These are phyloP conservation scores for Martes martes DNA, from an alignment of 2,113 vertebrate species.

Conservation along the genomic window DNA sequence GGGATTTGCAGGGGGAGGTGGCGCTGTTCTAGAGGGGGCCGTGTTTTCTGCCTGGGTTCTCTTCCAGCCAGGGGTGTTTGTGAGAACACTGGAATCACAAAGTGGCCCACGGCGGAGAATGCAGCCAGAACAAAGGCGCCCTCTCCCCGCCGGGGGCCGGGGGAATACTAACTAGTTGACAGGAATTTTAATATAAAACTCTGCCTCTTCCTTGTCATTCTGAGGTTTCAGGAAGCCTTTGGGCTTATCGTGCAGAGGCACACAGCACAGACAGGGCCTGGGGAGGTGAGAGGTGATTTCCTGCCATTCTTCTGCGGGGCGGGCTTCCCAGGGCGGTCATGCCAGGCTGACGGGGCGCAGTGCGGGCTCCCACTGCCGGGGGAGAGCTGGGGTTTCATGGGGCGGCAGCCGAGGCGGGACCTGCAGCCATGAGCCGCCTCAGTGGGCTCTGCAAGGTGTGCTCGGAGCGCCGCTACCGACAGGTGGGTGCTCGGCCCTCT, in stretches of 20 bases:
- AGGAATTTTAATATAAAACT: conserved; percentile 88
- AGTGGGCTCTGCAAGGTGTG: conserved; percentile 92
- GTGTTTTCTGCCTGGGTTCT: conserved; percentile 65
- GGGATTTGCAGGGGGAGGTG: not conserved
- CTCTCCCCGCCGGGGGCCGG: conserved; percentile 74
- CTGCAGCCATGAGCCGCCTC: conserved; percentile 89
- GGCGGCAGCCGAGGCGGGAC: conserved; percentile 42
- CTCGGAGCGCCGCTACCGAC: conserved; percentile 89
- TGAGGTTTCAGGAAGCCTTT: conserved; percentile 91
- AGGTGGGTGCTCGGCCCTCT: conserved; percentile 82
- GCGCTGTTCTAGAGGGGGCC: not conserved
- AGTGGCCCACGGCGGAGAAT: conserved; percentile 79
- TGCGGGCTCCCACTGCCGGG: conserved; percentile 71
- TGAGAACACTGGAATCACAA: conserved; percentile 79
- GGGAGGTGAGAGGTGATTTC: conserved; percentile 94
- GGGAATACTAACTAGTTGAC: conserved; percentile 84
- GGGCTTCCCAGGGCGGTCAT: conserved; percentile 94
- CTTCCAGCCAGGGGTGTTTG: conserved; percentile 77
- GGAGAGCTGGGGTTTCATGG: conserved; percentile 78
- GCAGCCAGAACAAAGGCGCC: conserved; percentile 83
- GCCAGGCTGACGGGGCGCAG: conserved; percentile 89
- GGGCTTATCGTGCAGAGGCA: conserved; percentile 91
- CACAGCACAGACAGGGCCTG: conserved; percentile 84
- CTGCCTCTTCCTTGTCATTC: conserved; percentile 82
- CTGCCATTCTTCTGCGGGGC: conserved; percentile 95